Conservation (phyloP, 2,113 vertebrate species). For the Podarcis raffonei region DNA sequence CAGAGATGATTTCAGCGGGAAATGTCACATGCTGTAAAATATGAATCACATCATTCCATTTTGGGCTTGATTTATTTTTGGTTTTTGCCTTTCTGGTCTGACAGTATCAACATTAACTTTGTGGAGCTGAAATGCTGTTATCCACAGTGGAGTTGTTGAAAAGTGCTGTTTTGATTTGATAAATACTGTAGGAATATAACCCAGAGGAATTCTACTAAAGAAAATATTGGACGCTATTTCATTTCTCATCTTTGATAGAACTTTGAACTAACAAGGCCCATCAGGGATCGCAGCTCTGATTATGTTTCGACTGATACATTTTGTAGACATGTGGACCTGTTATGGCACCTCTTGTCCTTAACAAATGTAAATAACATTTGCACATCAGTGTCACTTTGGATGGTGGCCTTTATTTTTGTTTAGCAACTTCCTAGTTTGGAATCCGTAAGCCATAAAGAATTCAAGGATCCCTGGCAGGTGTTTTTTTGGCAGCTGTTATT, state of each 20-base stretch:
- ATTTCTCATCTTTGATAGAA: conserved; percentile 54
- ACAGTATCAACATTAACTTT: conserved; percentile 44
- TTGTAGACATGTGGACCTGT: conserved; percentile 14
- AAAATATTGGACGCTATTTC: conserved; percentile 49
- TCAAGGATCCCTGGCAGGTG: conserved; percentile 44
- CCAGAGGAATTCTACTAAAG: conserved; percentile 53
- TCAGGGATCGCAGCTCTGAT: conserved; percentile 24
- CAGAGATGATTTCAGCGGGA: conserved; percentile 32
- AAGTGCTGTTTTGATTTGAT: conserved; percentile 68
- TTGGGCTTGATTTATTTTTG: background rate
- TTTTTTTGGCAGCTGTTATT: conserved; percentile 55
- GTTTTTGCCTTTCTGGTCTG: conserved; percentile 1
- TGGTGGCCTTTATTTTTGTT: conserved; percentile 4
- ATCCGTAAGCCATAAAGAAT: conserved; percentile 19
- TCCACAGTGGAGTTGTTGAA: conserved; percentile 57
- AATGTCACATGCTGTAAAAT: conserved; percentile 5
- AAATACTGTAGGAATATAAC: conserved; percentile 63
- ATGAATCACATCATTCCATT: background rate
- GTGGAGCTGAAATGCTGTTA: conserved; percentile 40
- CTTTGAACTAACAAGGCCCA: conserved; percentile 46
- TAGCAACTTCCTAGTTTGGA: background rate
- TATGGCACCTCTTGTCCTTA: conserved; percentile 21
- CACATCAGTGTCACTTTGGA: conserved; percentile 2
- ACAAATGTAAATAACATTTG: conserved; percentile 32
- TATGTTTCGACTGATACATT: background rate